Percentiles rank a stretch among this genome's conserved stretches.
Evolutionary conservation across 2,113 vertebrate species (phyloP).

Genomic region (Gasterosteus nipponicus): DNA sequence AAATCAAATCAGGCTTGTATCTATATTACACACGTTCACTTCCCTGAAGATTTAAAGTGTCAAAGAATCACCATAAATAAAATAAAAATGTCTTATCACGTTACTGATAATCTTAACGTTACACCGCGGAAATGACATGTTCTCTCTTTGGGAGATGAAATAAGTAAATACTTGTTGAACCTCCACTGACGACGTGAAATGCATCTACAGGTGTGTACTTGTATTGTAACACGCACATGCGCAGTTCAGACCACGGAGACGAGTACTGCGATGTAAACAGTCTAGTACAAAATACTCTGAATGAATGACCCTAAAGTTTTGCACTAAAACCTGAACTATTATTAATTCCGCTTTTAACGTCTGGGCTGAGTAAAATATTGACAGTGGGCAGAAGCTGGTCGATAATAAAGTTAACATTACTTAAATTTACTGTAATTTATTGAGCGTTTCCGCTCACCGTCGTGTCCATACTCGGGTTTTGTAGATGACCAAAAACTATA

Average conservation of each 20-base stretch:
- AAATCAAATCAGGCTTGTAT: too few species aligned
- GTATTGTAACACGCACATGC: neutral
- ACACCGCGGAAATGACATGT: neutral
- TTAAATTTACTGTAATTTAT: neutral
- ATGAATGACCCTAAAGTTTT: neutral
- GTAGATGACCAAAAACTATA: neutral
- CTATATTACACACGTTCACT: neutral
- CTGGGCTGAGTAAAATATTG: neutral
- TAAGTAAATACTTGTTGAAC: neutral
- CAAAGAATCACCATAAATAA: neutral
- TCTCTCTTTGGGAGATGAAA: neutral
- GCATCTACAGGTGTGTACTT: neutral
- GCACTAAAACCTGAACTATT: neutral
- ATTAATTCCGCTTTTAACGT: neutral
- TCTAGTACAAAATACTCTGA: neutral
- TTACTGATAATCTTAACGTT: neutral
- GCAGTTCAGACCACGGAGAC: neutral
- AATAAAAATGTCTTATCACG: neutral
- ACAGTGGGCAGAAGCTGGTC: neutral
- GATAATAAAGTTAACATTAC: too few species aligned
- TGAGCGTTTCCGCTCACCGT: slow-evolving; percentile 55
- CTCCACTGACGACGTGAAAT: neutral
- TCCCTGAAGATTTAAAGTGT: neutral
- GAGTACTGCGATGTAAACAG: neutral
- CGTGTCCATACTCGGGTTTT: neutral